Conservation (phyloP, 2,888 invertebrate genomes). For the Spisula solida region DNA sequence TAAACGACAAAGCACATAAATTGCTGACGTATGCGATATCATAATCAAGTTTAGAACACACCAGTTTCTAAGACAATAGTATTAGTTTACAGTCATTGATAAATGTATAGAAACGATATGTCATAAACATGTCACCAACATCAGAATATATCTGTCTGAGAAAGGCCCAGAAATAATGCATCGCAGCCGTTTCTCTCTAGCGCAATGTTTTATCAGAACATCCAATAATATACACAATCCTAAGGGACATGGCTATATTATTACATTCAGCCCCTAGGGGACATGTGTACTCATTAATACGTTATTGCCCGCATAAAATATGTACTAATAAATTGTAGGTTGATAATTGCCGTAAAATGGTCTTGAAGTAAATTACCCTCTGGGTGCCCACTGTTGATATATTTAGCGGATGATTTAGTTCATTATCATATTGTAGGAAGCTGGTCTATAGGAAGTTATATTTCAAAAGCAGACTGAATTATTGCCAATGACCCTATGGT, state of each 20-base stretch:
- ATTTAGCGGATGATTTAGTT: no score
- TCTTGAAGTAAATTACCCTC: neutral
- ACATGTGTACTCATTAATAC: slow-evolving; percentile 7
- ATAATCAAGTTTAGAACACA: no score
- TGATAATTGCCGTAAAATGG: neutral
- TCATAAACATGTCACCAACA: neutral
- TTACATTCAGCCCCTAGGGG: neutral
- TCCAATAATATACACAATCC: neutral
- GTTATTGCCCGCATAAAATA: neutral
- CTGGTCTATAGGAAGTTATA: no score
- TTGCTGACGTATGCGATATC: no score
- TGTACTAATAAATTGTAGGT: neutral
- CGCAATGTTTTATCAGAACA: neutral
- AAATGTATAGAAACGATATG: neutral
- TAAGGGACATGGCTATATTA: neutral
- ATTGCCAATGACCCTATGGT: no score
- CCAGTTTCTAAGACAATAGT: neutral
- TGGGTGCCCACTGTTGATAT: no score
- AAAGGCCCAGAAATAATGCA: neutral
- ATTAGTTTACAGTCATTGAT: neutral
- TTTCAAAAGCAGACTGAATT: no score
- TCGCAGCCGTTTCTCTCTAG: neutral
- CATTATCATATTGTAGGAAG: no score
- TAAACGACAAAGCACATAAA: no score
- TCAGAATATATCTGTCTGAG: neutral